phyloP scores from a whole-genome alignment of 2,888 invertebrate species.

The Thysanoteuthis rhombus region DNA sequence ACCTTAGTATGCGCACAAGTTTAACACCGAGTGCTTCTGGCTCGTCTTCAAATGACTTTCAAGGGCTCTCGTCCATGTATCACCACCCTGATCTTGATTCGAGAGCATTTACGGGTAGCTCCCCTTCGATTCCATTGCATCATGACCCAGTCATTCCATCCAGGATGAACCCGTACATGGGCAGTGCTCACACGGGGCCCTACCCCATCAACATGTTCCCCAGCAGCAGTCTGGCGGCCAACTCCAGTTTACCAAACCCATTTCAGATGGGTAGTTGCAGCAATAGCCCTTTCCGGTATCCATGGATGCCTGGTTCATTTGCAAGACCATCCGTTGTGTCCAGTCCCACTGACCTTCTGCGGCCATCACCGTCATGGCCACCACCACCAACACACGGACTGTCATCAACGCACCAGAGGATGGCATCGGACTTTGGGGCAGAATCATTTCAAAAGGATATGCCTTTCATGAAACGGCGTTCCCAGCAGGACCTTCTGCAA shows the following conservation, averaged over 20 bases:
- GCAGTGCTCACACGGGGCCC: slow-evolving; percentile 27
- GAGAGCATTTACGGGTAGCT: slow-evolving; percentile 28
- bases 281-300: slow-evolving; percentile 30
- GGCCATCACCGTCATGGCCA: slow-evolving; percentile 31
- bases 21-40: slow-evolving; percentile 27
- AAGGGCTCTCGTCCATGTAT: slow-evolving; percentile 31
- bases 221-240: slow-evolving; percentile 29
- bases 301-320: slow-evolving; percentile 32
- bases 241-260: slow-evolving; percentile 28
- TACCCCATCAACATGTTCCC: slow-evolving; percentile 31
- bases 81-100: slow-evolving; percentile 32
- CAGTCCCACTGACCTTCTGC: slow-evolving; percentile 31
- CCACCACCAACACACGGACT: slow-evolving; percentile 30
- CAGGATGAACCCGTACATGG: slow-evolving; percentile 32
- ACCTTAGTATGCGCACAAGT: slow-evolving; percentile 30
- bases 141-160: slow-evolving; percentile 32
- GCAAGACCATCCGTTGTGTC: slow-evolving; percentile 31
- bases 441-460: slow-evolving; percentile 32
- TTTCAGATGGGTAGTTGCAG: slow-evolving; percentile 32
- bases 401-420: slow-evolving; percentile 30
- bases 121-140: slow-evolving; percentile 31
- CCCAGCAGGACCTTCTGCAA: slow-evolving; percentile 29
- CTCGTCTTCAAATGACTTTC: slow-evolving; percentile 28
- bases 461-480: slow-evolving; percentile 29
- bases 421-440: slow-evolving; percentile 31